These are phyloP conservation scores for Adelosebastes latens DNA, from an alignment of 2,797 vertebrate species.

Conservation along the genomic window DNA sequence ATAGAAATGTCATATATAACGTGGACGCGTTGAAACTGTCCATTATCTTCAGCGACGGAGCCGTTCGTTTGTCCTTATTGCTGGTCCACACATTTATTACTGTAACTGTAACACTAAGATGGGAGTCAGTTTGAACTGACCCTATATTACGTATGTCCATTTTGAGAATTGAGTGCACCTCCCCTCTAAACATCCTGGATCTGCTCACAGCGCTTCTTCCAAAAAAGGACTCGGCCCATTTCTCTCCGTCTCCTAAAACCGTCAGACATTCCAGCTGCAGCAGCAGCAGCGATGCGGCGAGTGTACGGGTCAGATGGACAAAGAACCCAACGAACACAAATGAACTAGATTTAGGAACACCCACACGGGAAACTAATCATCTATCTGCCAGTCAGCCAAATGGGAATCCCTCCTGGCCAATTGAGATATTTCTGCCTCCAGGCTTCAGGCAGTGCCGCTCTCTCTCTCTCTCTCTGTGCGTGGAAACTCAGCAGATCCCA, in stretches of 20 bases:
- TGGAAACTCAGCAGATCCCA: slow-evolving; percentile 20
- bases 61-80: slow-evolving; percentile 23
- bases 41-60: slow-evolving; percentile 25
- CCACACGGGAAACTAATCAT: slow-evolving; percentile 24
- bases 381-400: slow-evolving; percentile 29
- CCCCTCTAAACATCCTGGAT: not conserved
- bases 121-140: slow-evolving; percentile 12
- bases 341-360: slow-evolving; percentile 9
- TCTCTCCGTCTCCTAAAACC: slow-evolving; percentile 20
- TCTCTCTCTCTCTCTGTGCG: not conserved
- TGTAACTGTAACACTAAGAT: slow-evolving; percentile 21
- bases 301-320: slow-evolving; percentile 6
- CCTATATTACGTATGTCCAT: not conserved
- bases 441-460: slow-evolving; percentile 20
- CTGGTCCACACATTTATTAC: slow-evolving; percentile 33
- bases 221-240: slow-evolving; percentile 32
- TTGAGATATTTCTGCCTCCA: slow-evolving; percentile 21
- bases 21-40: slow-evolving; percentile 9
- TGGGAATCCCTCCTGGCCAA: slow-evolving; percentile 44
- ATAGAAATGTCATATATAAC: slow-evolving; percentile 16
- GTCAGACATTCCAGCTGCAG: slow-evolving; percentile 54
- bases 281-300: not conserved
- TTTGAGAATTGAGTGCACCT: not conserved
- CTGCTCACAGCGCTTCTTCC: slow-evolving; percentile 33
- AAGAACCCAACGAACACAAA: not conserved